Evolutionary conservation across 2,113 vertebrate species (phyloP), one percentile per base, ranked within the genome.

Genomic region (Oplegnathus fasciatus): DNA sequence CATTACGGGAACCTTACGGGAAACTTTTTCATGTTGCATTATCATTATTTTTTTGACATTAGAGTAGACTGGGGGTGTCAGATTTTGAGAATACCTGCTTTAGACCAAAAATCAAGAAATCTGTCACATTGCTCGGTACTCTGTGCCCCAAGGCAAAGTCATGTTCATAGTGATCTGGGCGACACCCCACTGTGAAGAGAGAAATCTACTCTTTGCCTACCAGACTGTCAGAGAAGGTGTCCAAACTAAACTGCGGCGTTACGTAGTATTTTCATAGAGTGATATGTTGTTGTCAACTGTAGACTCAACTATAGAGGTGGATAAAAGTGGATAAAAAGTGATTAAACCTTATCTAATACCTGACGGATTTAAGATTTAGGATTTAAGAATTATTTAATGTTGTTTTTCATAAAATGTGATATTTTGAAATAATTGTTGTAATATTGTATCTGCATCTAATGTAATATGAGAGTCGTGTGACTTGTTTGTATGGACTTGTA

Each of bases 111-210:
- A 9, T 20, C 30, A 18, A 30, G 3, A 55, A 32, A 40, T 42
- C 34, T n/a, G 1, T 10, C 13, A n/a, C 42, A 34, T 24, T 17
- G 55, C 18, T 11, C 7, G 3, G 34, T 42, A 58, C 34, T 48
- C n/a, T 4, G 20, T 48, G 40, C 1, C 75, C 61, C 32, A 80
- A 66, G 34, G 6, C 9, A 67, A 34, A 2, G 14, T 32, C 55
- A 42, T 52, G 55, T 71, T 55, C 26, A 28, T 15, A 57, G 24
- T 70, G 44, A 75, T 70, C 64, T 62, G 65, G 40, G 42, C 2
- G 8, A 17, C 42, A 15, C 22, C 80, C 66, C 57, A 18, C 73
- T 14, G 60, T 37, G 74, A 54, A 42, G 46, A 62, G 14, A 55
- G 14, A 60, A 34, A 15, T 57, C 4, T 48, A 46, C 22, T 37